Percentiles rank a stretch among this genome's conserved stretches.
Evolutionary conservation across 1,140 invertebrate species (phyloP).

Genomic region (Aricia agestis): DNA sequence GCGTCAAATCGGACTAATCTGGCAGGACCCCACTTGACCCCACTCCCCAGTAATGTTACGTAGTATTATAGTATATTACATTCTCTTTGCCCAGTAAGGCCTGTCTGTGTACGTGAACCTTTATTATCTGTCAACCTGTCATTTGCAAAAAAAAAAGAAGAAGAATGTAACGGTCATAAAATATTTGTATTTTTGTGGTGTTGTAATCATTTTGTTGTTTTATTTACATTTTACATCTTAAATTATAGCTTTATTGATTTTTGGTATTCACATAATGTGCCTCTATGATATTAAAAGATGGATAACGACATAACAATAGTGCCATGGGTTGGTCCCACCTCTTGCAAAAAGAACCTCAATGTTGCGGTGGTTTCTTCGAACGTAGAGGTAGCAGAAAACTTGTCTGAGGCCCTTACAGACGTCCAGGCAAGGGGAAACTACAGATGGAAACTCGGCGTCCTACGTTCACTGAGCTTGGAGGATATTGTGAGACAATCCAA

Average conservation of each 20-base stretch:
- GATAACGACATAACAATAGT: conserved; percentile 46
- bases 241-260: neutral
- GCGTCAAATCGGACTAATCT: too few species aligned
- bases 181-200: too few species aligned
- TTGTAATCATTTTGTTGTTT: neutral
- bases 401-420: conserved; percentile 51
- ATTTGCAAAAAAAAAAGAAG: too few species aligned
- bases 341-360: conserved; percentile 50
- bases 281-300: conserved; percentile 14
- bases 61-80: too few species aligned
- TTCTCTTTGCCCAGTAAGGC: too few species aligned
- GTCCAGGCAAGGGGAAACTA: conserved; percentile 50
- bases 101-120: too few species aligned
- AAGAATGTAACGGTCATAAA: too few species aligned
- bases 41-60: too few species aligned
- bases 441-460: conserved; percentile 54
- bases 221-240: neutral
- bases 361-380: conserved; percentile 53
- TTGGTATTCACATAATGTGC: neutral
- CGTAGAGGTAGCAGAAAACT: conserved; percentile 51
- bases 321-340: conserved; percentile 56
- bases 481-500: conserved; percentile 50
- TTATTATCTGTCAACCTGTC: too few species aligned
- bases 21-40: too few species aligned
- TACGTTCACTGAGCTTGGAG: conserved; percentile 51